Base-by-base conservation (phyloP, 2,113 vertebrate species). In the Neopipo cinnamomea region DNA sequence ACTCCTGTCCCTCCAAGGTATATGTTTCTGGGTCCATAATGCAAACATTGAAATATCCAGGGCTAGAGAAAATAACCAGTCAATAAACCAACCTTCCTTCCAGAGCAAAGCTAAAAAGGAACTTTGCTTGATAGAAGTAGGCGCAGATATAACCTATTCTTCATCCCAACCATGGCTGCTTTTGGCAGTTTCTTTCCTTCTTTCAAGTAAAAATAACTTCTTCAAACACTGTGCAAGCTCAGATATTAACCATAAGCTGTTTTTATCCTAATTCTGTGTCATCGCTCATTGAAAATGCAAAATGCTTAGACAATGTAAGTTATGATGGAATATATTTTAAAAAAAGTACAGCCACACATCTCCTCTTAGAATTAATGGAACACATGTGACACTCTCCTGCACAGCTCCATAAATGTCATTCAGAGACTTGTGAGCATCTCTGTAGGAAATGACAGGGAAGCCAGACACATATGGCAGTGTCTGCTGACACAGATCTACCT, bases 381-480 rank as follows among this genome's bases (percentile, higher is more conserved):
- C 47, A 63, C 4, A 6, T 55, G 5, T 83, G 94, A 93, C 0
- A 1, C 11, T 77, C 13, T 80, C 72, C 85, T 91, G 59, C 70
- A 41, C 66, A 77, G 62, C 62, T 91, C 95, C 47, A 59, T 88
- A 67, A 85, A 92, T 75, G 87, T 62, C 87, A 83, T 13, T 75
- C 27, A 56, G 71, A 89, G 52, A 61, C 47, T 89, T 92, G 66
- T 68, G 77, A 93, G 30, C 61, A 87, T 30, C 56, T 85, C 27
- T 80, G 90, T 49, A 83, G 86, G 81, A 94, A 94, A 85, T 71
- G 37, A 52, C 82, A 93, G 78, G 63, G 92, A 91, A 96, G 19
- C 8, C 77, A 88, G 62, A 27, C 81, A 85, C 74, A 31, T 84
- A 59, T 62, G 88, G 58, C 88, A 94, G 41, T 59, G 72, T 74